Conservation (phyloP, 2,113 vertebrate genomes). For the Sinocyclocheilus anshuiensis region DNA sequence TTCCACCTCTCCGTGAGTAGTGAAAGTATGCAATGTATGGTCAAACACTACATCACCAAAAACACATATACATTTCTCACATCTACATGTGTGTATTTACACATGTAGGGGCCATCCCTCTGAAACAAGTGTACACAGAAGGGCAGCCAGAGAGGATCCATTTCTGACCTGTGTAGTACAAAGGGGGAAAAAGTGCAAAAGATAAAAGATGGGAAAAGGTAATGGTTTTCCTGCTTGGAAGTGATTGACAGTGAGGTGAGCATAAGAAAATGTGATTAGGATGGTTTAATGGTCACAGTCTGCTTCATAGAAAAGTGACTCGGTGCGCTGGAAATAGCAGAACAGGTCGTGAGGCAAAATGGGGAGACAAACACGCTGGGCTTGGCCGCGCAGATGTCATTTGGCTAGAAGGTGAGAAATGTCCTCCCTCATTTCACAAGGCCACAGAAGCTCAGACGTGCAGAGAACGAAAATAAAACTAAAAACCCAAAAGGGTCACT, state of each 20-base stretch:
- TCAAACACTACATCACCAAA: slow-evolving; percentile 25
- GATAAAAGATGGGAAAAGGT: background rate
- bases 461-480: slow-evolving; percentile 52
- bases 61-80: slow-evolving; percentile 40
- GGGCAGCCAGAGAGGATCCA: slow-evolving; percentile 20
- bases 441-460: slow-evolving; percentile 53
- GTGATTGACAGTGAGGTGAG: slow-evolving; percentile 4
- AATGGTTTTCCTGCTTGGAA: background rate
- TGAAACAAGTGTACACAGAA: slow-evolving; percentile 39
- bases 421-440: slow-evolving; percentile 57
- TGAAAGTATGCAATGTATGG: background rate
- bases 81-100: slow-evolving; percentile 37
- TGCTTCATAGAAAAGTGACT: slow-evolving; percentile 48
- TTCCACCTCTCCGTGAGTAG: slow-evolving; percentile 1
- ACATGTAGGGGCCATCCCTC: slow-evolving; percentile 27
- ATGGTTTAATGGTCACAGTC: slow-evolving; percentile 42
- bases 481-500: slow-evolving; percentile 57
- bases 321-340: slow-evolving; percentile 55
- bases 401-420: slow-evolving; percentile 66
- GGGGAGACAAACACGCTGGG: slow-evolving; percentile 47
- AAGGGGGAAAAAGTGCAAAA: background rate
- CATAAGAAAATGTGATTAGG: slow-evolving; percentile 4
- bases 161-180: background rate
- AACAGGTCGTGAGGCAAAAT: slow-evolving; percentile 34
- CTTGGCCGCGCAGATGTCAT: slow-evolving; percentile 57